Conservation (phyloP, 2,797 vertebrate species). For the Eremophila alpestris region DNA sequence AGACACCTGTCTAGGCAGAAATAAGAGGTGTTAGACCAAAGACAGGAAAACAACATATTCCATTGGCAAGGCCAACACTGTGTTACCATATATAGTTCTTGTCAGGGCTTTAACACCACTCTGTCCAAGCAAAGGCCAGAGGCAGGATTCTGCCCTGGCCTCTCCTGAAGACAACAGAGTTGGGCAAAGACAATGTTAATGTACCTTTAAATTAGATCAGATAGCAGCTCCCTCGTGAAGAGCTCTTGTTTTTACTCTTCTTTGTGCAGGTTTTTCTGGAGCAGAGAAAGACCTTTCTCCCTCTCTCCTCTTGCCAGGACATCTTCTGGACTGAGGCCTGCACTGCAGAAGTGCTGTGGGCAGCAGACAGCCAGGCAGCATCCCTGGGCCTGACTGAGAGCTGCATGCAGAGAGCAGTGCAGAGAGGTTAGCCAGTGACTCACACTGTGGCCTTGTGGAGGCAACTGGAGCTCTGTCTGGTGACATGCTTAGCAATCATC, state of each 20-base stretch:
- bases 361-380: not conserved
- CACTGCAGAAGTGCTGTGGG: not conserved
- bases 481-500: not conserved
- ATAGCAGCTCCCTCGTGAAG: not conserved
- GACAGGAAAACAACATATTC: not conserved
- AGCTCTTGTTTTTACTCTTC: not conserved
- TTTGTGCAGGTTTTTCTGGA: not conserved
- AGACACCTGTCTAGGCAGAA: not conserved
- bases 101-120: not conserved
- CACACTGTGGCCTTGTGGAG: not conserved
- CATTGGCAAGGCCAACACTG: not conserved
- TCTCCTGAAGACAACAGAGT: not conserved
- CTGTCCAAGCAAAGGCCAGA: not conserved
- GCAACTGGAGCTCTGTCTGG: not conserved
- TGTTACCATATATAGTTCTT: not conserved
- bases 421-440: not conserved
- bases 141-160: not conserved
- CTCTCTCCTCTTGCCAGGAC: not conserved
- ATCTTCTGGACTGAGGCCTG: not conserved
- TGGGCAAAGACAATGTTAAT: not conserved
- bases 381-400: not conserved
- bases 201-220: not conserved
- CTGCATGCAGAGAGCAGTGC: not conserved
- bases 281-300: not conserved
- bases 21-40: not conserved